Evolutionary conservation across 2,113 vertebrate genomes (phyloP).

Genomic region (Passer montanus): DNA sequence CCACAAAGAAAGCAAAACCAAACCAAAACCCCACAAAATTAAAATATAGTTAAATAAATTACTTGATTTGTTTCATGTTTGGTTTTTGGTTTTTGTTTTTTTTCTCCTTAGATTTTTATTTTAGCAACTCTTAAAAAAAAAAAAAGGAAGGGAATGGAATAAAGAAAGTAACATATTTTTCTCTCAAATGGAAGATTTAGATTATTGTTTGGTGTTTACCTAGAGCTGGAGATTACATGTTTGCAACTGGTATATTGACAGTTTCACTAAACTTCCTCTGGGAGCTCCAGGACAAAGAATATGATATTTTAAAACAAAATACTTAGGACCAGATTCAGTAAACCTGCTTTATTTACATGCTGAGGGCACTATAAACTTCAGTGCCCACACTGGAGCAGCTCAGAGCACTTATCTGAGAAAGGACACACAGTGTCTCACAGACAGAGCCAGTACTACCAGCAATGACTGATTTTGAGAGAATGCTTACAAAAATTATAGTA

Average conservation of each 20-base stretch:
- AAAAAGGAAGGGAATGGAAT: background rate
- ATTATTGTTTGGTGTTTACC: background rate
- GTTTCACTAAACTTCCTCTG: background rate
- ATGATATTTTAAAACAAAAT: background rate
- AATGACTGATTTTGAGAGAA: background rate
- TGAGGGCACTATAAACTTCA: background rate
- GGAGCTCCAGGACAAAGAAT: background rate
- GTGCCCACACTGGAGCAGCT: fast-evolving
- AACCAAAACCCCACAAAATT: background rate
- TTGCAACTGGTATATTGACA: background rate
- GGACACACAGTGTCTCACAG: background rate
- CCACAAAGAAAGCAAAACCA: background rate
- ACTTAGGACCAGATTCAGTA: background rate
- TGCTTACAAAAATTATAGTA: background rate
- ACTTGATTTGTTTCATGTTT: background rate
- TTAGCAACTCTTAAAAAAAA: background rate
- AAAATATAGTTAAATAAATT: background rate
- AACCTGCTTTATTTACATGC: background rate
- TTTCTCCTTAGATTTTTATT: background rate
- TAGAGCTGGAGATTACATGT: background rate
- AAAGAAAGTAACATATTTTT: background rate
- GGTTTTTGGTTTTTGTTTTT: background rate
- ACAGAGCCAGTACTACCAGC: background rate
- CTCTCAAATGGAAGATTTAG: background rate
- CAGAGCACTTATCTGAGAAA: background rate